A percentile compares a stretch with the other conserved stretches of the same genome.
These are phyloP conservation scores for Trissoscelio sp. DNA, from an alignment of 2,888 invertebrate species.

Conservation along the genomic window DNA sequence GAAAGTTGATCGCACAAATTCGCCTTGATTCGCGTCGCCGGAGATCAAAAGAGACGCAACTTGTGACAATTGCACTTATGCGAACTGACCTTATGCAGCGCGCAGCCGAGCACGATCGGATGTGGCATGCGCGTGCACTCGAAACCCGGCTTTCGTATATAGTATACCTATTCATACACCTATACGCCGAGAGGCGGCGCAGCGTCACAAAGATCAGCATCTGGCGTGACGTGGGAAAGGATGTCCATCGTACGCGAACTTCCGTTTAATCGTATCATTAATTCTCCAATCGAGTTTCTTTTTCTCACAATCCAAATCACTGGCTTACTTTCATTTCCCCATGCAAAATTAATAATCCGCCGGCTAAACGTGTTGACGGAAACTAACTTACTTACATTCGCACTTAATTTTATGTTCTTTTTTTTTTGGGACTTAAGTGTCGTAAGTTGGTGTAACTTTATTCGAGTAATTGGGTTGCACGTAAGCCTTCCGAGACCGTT, in stretches of 20 bases:
- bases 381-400: slow-evolving; percentile 18
- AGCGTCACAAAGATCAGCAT: slow-evolving; percentile 76
- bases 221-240: slow-evolving; percentile 79
- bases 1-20: slow-evolving; percentile 4
- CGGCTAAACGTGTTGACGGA: neutral
- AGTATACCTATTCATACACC: too few relatives aligned
- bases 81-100: slow-evolving; percentile 15
- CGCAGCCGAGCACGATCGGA: slow-evolving; percentile 45
- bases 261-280: slow-evolving; percentile 69
- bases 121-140: slow-evolving; percentile 66
- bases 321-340: slow-evolving; percentile 52
- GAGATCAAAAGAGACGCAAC: neutral
- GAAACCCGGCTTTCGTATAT: slow-evolving; percentile 63
- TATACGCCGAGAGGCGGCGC: too few relatives aligned
- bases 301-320: slow-evolving; percentile 36
- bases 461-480: slow-evolving; percentile 73
- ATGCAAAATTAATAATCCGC: slow-evolving; percentile 9
- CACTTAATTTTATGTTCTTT: neutral
- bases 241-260: slow-evolving; percentile 74
- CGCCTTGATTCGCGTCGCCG: neutral
- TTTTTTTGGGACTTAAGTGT: too few relatives aligned
- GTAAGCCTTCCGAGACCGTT: slow-evolving; percentile 67
- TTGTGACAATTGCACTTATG: slow-evolving; percentile 22
- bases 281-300: slow-evolving; percentile 35
- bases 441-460: slow-evolving; percentile 75